Evolutionary conservation across 2,113 vertebrate species (phyloP), one percentile per base, ranked within the genome.

Genomic region (Antechinus flavipes): DNA sequence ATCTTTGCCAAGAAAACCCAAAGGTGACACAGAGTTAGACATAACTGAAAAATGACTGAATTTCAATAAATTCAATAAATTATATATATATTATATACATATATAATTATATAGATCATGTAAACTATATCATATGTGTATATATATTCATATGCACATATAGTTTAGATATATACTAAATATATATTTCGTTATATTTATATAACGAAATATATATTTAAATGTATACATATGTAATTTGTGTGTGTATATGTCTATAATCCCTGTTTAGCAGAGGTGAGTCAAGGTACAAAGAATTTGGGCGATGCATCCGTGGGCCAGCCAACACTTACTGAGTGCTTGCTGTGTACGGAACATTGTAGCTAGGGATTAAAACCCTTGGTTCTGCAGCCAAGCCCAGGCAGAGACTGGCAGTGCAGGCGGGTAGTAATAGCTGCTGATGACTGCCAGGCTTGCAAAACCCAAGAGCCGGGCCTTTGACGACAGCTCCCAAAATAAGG

Each of bases 401-500:
- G 46, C n/a, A 55, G 56, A 89, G 46, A 84, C 61, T 89, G 30
- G 46, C 54, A 61, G 26, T 53, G 27, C 25, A 24, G 91, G 52
- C 90, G 94, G 42, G 2, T 30, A 42, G 47, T 14, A 52, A 95
- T 90, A 91, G 24, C 58, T 90, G n/a, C n/a, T 10, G 35, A 30
- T 10, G 35, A 56, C 76, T 42, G 46, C 91, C 93, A 93, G 92
- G 92, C 91, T 94, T n/a, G 90, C 26, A 24, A n/a, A 92, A 95
- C 12, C 12, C 0, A 68, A 93, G 91, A 93, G 68, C 92, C 50
- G 54, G 49, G 93, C 92, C 0, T 0, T 90, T 95, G 89, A 92
- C 52, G 9, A 27, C 90, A 94, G 90, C 56, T 97, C 95, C 95
- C 93, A 47, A 97, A 95, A 93, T 55, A 96, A 94, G 92, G 97